phyloP scores from a whole-genome alignment of 1,140 invertebrate species.

The Augochlora pura region DNA sequence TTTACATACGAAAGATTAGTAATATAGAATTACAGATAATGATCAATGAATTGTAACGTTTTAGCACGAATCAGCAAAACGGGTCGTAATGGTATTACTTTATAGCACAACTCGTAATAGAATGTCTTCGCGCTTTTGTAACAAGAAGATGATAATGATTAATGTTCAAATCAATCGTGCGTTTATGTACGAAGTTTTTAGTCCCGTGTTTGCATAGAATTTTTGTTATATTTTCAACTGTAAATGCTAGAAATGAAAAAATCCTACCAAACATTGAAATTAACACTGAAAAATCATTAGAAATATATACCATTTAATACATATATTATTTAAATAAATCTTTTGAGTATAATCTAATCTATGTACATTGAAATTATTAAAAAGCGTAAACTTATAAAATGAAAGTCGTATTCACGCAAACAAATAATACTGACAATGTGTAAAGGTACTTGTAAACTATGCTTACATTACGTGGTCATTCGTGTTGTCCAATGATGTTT shows the following conservation, averaged over 20 bases:
- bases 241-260: neutral
- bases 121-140: conserved; percentile 14
- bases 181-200: neutral
- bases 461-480: neutral
- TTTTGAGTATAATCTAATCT: neutral
- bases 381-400: neutral
- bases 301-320: neutral
- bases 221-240: neutral
- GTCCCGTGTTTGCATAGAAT: conserved; percentile 4
- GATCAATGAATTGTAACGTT: neutral
- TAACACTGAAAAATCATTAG: neutral
- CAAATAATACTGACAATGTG: conserved; percentile 14
- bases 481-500: neutral
- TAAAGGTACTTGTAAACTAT: neutral
- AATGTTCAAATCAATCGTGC: neutral
- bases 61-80: neutral
- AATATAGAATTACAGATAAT: neutral
- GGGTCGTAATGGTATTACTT: conserved; percentile 2
- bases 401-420: conserved; percentile 4
- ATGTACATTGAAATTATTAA: neutral
- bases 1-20: too few relatives aligned
- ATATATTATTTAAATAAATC: neutral
- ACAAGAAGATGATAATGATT: neutral
- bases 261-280: neutral
- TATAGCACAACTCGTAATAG: conserved; percentile 26